Percentiles rank a stretch among this genome's conserved stretches.
Evolutionary conservation across 2,888 invertebrate genomes (phyloP).

Genomic region (Luperina testacea): DNA sequence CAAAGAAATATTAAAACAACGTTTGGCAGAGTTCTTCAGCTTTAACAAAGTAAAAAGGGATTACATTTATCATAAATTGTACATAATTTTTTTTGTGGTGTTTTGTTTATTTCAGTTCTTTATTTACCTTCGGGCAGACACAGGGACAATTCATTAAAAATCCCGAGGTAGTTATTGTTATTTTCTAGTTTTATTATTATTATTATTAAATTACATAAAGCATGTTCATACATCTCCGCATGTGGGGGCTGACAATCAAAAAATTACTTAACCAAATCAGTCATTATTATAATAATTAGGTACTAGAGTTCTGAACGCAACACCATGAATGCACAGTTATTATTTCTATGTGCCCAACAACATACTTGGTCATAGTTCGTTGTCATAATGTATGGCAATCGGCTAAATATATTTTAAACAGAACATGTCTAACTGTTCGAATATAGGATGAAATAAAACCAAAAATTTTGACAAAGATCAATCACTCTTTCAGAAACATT

Average conservation of each 20-base stretch:
- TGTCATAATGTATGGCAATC: slow-evolving; percentile 45
- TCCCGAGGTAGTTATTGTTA: slow-evolving; percentile 57
- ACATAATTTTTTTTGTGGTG: slow-evolving; percentile 16
- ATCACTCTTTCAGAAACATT: slow-evolving; percentile 56
- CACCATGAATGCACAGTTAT: slow-evolving; percentile 43
- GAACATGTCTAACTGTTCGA: slow-evolving; percentile 35
- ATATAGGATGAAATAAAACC: slow-evolving; percentile 58
- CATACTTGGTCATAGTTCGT: slow-evolving; percentile 45
- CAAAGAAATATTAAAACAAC: slow-evolving; percentile 13
- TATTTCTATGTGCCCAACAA: slow-evolving; percentile 38
- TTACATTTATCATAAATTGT: slow-evolving; percentile 28
- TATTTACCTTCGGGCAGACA: slow-evolving; percentile 36
- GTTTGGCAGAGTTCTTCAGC: slow-evolving; percentile 39
- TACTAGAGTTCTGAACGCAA: slow-evolving; percentile 64
- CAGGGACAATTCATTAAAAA: slow-evolving; percentile 46
- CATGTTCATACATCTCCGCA: slow-evolving; percentile 51
- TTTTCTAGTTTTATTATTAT: slow-evolving; percentile 63
- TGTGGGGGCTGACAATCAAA: slow-evolving; percentile 65
- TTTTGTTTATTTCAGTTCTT: slow-evolving; percentile 24
- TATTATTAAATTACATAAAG: slow-evolving; percentile 61
- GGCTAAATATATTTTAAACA: slow-evolving; percentile 22
- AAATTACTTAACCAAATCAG: slow-evolving; percentile 84
- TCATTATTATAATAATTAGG: slow-evolving; percentile 77
- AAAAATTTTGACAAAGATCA: slow-evolving; percentile 48
- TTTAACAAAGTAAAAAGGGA: slow-evolving; percentile 15